Base-by-base conservation (phyloP, 2,888 invertebrate species). In the Scrobipalpa atriplicella region DNA sequence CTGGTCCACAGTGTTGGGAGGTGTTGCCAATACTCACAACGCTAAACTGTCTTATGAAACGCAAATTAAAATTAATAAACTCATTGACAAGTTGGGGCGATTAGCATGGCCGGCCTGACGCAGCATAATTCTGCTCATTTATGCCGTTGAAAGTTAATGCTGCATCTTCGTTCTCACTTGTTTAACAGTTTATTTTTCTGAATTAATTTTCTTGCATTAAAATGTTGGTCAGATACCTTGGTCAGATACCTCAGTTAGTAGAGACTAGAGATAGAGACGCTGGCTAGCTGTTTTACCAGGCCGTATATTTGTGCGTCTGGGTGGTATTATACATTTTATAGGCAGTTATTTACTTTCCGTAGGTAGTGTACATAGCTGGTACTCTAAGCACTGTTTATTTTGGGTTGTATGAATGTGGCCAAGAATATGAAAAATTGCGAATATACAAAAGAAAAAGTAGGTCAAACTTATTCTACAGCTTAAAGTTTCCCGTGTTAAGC, bases 41-140 rank as follows among this genome's bases (percentile, higher is more conserved):
- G 5, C 29, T 29, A 29, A 29, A 29, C 29, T 5, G 29, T 29
- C 29, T 29, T 51, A 51, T 11, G 21, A 52, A 10, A 19, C 16
- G 18, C 18, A 18, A 52, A 52, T 52, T 58, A 58, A 58, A 58
- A 58, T 58, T 58, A 36, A 38, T 16, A 38, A 29, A 29, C 38
- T 38, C 38, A 51, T 51, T 51, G 38, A 18, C 16, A n/a, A 16
- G 7, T 36, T 38, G n/a, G n/a, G 9, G 29, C 38, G 36, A 36
- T 58, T 58, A 58, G 38, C 58, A 58, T 58, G 11, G 58, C 38
- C 56, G n/a, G 58, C 38, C 38, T 58, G 58, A 58, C 58, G 9
- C 1, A 38, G 58, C 36, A 58, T 58, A 58, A 56, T 29, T 58
- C 38, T n/a, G 29, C 9, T 47, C 47, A 21, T 62, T 21, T 29